Conservation (phyloP, 2,113 vertebrate genomes). For the Falcunculus frontatus region DNA sequence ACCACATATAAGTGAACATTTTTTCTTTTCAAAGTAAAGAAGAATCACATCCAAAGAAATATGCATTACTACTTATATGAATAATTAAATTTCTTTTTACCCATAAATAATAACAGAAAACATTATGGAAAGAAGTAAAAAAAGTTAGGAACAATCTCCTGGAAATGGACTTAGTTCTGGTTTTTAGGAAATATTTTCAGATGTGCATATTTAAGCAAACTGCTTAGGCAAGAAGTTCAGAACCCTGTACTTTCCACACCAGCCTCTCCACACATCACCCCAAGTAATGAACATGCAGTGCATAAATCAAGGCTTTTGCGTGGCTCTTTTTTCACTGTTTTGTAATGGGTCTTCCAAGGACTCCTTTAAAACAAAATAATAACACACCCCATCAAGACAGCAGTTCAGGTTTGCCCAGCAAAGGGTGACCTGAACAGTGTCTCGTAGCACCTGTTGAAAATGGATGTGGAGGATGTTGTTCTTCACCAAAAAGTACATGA, state of each 20-base stretch:
- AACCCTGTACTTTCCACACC: not conserved
- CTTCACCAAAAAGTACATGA: conserved; percentile 66
- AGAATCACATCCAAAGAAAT: not conserved
- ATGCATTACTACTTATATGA: not conserved
- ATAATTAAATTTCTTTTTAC: not conserved
- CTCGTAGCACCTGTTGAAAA: not conserved
- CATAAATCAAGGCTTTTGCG: accelerated
- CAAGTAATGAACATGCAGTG: not conserved
- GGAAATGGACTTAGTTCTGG: not conserved
- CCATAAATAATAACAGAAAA: not conserved
- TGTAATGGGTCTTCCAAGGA: conserved; percentile 19
- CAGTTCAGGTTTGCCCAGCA: conserved; percentile 75
- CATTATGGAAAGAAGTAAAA: not conserved
- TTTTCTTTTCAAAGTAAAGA: not conserved
- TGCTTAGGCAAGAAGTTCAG: not conserved
- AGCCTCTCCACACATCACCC: not conserved
- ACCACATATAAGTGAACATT: not conserved
- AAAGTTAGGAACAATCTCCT: not conserved
- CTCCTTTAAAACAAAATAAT: conserved; percentile 74
- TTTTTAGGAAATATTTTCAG: not conserved
- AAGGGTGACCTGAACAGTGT: conserved; percentile 55
- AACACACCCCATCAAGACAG: conserved; percentile 69
- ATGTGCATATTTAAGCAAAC: not conserved
- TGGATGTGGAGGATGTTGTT: not conserved
- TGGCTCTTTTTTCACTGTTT: not conserved